Percentiles rank a stretch among this genome's conserved stretches.
Conservation (phyloP, 2,888 invertebrate genomes). For the Mythimna lalbum region DNA sequence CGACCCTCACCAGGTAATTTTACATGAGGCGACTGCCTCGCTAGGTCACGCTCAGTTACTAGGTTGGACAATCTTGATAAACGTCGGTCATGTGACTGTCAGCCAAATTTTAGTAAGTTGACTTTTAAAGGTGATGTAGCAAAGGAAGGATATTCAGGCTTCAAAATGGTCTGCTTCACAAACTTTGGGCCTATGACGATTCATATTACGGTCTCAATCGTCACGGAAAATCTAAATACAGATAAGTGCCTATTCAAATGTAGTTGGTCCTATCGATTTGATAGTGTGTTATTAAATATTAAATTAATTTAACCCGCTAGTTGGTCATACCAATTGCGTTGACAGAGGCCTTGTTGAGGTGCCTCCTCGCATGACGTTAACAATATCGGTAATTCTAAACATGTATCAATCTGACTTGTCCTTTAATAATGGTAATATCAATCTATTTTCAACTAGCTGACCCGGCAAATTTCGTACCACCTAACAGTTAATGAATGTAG, state of each 20-base stretch:
- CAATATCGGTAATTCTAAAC: slow-evolving; percentile 14
- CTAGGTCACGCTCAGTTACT: neutral
- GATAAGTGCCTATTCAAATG: neutral
- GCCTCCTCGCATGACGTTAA: slow-evolving; percentile 4
- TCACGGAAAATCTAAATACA: neutral
- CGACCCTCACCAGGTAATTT: neutral
- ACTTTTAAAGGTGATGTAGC: neutral
- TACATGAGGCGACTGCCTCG: neutral
- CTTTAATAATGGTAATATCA: neutral
- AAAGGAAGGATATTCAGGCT: neutral
- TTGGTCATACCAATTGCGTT: slow-evolving; percentile 24
- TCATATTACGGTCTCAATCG: neutral
- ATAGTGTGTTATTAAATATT: slow-evolving; percentile 21
- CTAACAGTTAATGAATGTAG: too few species aligned
- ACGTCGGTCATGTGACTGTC: neutral
- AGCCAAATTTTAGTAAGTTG: neutral
- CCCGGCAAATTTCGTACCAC: too few species aligned
- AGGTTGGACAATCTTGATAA: neutral
- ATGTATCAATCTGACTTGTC: neutral
- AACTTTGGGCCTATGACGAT: neutral
- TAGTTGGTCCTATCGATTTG: slow-evolving; percentile 12
- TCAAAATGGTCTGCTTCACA: neutral
- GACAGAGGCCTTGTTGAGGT: slow-evolving; percentile 15
- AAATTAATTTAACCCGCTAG: slow-evolving; percentile 11
- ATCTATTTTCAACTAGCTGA: neutral